Base-by-base conservation (phyloP, 2,888 invertebrate species). In the Brachylomia viminalis region DNA sequence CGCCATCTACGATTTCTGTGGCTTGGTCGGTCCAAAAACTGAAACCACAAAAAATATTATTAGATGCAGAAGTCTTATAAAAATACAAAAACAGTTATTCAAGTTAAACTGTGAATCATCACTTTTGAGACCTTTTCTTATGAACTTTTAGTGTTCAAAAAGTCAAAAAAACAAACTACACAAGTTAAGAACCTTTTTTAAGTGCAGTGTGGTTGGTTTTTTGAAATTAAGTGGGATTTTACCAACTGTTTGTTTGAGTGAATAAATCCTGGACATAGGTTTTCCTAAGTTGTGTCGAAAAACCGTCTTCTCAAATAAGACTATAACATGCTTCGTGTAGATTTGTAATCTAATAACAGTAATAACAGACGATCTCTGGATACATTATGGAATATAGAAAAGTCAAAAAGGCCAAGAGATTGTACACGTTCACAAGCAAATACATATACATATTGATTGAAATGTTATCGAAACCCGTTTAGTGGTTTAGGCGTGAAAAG, bases 1-100 rank as follows among this genome's bases (percentile, higher is more conserved):
- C 95, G 0, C 88, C 90, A 71, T 95, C 95, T 27, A 86, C 0
- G 8, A 80, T 13, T 61, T 89, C 91, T 49, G 88, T 82, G 2
- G 90, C 80, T 42, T 87, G 85, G 72, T 90, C 89, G 72, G 86
- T 88, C n/a, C 90, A 69, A 76, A 6, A 87, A 76, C 89, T 90
- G 85, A 17, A 67, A 82, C 2, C 47, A 72, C 11, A n/a, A 20
- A 49, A 38, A 17, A n/a, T n/a, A n/a, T n/a, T 20, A 42, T 30
- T 2, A 23, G 17, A 2, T 30, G 8, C 23, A 17, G 6, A 72
- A 74, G 42, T 15, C 20, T 20, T 27, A 27, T n/a, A 4, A 27
- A 42, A n/a, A 27, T 42, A 11, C 1, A 6, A 45, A 64, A 64
- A 45, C 8, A 0, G 1, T 17, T 7, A 27, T 17, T 42, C 6